Conservation (phyloP, 2,888 invertebrate species). For the Palloptera scutellata region DNA sequence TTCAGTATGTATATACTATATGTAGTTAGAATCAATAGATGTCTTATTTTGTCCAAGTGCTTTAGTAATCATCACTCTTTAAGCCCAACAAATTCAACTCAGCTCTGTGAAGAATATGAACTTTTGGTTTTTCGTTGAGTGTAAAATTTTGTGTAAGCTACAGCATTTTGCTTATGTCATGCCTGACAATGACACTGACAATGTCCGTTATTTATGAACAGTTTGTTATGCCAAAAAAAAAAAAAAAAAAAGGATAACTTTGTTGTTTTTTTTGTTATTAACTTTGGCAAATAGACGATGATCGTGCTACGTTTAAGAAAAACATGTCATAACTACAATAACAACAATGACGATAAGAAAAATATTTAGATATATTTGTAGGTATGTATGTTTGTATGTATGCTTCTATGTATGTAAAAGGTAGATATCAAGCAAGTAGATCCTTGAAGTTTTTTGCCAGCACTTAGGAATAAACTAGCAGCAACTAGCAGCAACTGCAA, state of each 20-base stretch:
- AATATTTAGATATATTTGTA: not conserved
- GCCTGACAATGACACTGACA: conserved; percentile 23
- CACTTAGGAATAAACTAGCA: not conserved
- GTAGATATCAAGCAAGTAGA: too few relatives aligned
- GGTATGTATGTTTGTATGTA: not conserved
- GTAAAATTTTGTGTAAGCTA: too few relatives aligned
- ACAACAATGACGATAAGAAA: not conserved
- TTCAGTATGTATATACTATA: too few relatives aligned
- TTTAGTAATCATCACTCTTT: too few relatives aligned
- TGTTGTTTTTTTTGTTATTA: not conserved
- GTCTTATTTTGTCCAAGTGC: too few relatives aligned
- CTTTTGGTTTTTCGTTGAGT: too few relatives aligned
- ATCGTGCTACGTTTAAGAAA: not conserved
- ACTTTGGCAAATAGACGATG: conserved; percentile 1
- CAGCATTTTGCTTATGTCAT: not conserved
- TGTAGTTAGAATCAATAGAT: too few relatives aligned
- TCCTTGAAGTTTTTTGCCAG: too few relatives aligned
- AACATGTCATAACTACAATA: not conserved
- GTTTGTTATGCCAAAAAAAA: conserved; percentile 15
- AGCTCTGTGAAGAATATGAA: too few relatives aligned
- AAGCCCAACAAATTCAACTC: too few relatives aligned
- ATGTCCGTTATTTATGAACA: conserved; percentile 26
- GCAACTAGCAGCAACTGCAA: conserved; percentile 4
- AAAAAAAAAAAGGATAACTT: not conserved
- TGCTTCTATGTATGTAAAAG: not conserved